Evolutionary conservation across 1,140 invertebrate genomes (phyloP), one percentile per base, ranked within the genome.

Genomic region (Triops cancriformis): DNA sequence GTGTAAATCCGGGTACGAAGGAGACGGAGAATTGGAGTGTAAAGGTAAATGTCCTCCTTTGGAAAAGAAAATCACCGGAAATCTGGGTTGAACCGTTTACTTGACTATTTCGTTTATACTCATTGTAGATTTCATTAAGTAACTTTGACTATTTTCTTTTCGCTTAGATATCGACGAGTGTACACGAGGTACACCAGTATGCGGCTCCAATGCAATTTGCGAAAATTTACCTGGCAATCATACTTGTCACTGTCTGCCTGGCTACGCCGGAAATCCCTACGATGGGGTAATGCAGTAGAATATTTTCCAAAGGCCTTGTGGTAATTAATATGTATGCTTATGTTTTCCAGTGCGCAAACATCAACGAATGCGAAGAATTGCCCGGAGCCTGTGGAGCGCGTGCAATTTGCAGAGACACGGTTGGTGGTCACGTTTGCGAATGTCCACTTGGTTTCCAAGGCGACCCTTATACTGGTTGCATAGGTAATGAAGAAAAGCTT

Each of bases 1-100:
- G 87, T 98, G 95, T 86, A 91, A 93, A 81, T 89, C 93, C 42
- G 95, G 95, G 74, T 97, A 91, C 82, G 90, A 92, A 85, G 94
- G 94, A 72, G 92, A 96, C 82, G 94, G 94, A 41, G 93, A 95
- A 86, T 90, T 89, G 75, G 88, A 90, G 83, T 96, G 94, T 85
- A 84, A 86, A 86, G 91, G 91, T 92, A 86, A 85, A 84, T 82
- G 31, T 2, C 31, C 31, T 37, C 77, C 26, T 79, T 78, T 73
- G 26, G 11, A 10, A 41, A 0, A 64, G 23, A 64, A n/a, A 14
- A 0, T 6, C 14, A 23, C 23, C 31, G 31, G 31, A 37, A 37
- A 37, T 37, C 31, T 37, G 31, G 18, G 18, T 11, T 28, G 18
- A 74, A 18, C 1, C 26, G 1, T 28, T 27, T 27, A 74, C 31